Base-by-base conservation (phyloP, 2,888 invertebrate genomes). In the Anorthoa munda region DNA sequence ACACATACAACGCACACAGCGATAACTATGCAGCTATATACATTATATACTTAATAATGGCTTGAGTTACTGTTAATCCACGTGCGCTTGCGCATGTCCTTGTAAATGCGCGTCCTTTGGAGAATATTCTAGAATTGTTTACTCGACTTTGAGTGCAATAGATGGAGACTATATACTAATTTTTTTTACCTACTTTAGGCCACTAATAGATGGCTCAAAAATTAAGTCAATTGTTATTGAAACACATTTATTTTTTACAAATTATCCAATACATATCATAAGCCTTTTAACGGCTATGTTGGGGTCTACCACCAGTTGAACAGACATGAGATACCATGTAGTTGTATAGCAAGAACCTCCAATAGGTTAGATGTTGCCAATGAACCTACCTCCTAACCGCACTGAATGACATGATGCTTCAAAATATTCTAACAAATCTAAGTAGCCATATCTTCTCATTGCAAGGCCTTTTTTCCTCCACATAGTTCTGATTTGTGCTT, bases 21-120 rank as follows among this genome's bases (percentile, higher is more conserved):
- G 66, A 64, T 56, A 65, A 61, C 15, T 69, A 15, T 61, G 12
- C 13, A 59, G 7, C 5, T 15, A 45, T 21, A 59, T 18, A 66
- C 9, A 66, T 13, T 58, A 72, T 55, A 50, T 78, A 70, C 51
- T 12, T 61, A 15, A 82, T 82, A 77, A 65, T 71, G 45, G 55
- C 58, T 66, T 58, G 58, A 60, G 59, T 77, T 80, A 68, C 61
- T 65, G n/a, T 21, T 53, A 31, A 60, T 77, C 78, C 79, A 82
- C 82, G 78, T 82, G 82, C 65, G 58, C 53, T 18, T 13, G 77
- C 65, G 66, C 77, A 21, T 21, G 65, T 66, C 48, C 61, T 77
- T 61, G 58, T 50, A 21, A 64, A 26, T 58, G 58, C 26, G 13
- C 5, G 11, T 81, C 21, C 39, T 72, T 66, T 59, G 2, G 0